A percentile compares a stretch with the other conserved stretches of the same genome.
Conservation (phyloP, 2,113 vertebrate species). For the Megaceryle maxima region DNA sequence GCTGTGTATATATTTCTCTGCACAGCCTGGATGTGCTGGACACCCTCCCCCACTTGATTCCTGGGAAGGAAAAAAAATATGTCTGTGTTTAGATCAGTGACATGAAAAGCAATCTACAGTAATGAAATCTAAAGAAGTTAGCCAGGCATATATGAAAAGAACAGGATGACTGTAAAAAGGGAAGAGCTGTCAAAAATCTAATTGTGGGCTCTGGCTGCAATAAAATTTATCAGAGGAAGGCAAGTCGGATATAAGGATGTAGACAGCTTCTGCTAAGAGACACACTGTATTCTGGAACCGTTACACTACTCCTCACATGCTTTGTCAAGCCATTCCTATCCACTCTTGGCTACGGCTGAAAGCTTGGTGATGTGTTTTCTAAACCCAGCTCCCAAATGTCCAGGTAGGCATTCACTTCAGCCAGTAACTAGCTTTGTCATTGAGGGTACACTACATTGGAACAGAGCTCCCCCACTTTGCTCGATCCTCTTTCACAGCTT, state of each 20-base stretch:
- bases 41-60: constrained; percentile 64
- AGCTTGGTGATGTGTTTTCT: not conserved
- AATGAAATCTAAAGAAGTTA: constrained; percentile 56
- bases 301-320: not conserved
- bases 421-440: not conserved
- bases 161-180: constrained; percentile 59
- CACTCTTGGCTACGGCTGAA: not conserved
- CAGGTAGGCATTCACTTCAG: not conserved
- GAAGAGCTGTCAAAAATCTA: constrained; percentile 62
- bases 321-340: not conserved
- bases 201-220: constrained; percentile 55
- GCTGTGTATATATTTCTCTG: constrained; percentile 67
- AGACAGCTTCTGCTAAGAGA: constrained; percentile 13
- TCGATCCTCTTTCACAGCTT: not conserved
- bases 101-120: constrained; percentile 18
- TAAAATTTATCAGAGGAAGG: constrained; percentile 45
- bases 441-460: not conserved
- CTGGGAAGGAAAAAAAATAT: constrained; percentile 49
- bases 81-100: constrained; percentile 36
- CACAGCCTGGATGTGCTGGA: constrained; percentile 52
- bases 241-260: not conserved
- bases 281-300: not conserved
- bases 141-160: constrained; percentile 59
- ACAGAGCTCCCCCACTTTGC: not conserved
- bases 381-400: not conserved